phyloP scores from a whole-genome alignment of 2,113 vertebrate species.

The Illadopsis cleaveri region DNA sequence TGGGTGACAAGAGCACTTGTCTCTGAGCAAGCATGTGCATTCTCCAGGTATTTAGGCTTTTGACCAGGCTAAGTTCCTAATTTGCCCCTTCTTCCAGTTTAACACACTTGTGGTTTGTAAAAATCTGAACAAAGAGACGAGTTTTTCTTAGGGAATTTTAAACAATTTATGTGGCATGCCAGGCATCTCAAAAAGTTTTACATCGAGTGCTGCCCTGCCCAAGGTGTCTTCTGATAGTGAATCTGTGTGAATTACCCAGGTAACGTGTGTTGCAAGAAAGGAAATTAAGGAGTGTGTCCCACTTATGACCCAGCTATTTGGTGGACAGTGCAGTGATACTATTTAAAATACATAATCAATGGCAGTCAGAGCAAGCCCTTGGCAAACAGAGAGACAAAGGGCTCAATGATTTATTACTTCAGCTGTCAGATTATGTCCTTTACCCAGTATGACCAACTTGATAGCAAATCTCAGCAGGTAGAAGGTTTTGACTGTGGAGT shows the following conservation, averaged over 20 bases:
- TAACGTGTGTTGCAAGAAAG: neutral
- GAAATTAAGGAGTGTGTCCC: neutral
- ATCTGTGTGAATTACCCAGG: neutral
- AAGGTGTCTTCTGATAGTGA: neutral
- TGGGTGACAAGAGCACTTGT: neutral
- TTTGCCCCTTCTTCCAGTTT: neutral
- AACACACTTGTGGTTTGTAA: neutral
- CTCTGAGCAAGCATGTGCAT: neutral
- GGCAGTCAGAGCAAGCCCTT: neutral
- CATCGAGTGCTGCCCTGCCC: rapidly evolving
- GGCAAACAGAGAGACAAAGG: neutral
- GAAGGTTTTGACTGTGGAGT: neutral
- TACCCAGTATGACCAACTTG: neutral
- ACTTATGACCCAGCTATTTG: neutral
- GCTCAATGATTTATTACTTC: constrained; percentile 2
- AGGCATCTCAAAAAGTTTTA: neutral
- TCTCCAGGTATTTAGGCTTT: neutral
- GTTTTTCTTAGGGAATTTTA: neutral
- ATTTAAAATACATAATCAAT: neutral
- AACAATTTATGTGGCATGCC: neutral
- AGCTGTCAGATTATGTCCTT: constrained; percentile 16
- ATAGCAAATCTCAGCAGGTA: constrained; percentile 27
- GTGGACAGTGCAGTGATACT: neutral
- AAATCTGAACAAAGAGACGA: neutral
- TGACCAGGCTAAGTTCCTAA: neutral